These are phyloP conservation scores for Parasteatoda tepidariorum DNA, from an alignment of 1,140 invertebrate genomes.

Conservation along the genomic window DNA sequence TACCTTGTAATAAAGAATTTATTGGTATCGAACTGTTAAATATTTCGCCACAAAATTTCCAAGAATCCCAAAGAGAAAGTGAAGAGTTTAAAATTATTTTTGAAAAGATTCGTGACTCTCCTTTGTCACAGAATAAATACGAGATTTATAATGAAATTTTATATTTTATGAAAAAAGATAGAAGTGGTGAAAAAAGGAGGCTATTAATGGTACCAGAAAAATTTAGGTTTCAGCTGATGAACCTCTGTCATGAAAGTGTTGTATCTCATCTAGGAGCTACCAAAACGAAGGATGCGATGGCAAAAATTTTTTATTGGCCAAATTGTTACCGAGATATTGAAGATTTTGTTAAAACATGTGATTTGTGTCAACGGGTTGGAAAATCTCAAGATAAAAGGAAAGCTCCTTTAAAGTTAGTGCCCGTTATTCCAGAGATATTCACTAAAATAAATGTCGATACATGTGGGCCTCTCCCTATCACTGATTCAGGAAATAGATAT, in stretches of 20 bases:
- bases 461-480: constrained; percentile 2
- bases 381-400: background rate
- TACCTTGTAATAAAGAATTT: no score
- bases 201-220: constrained; percentile 9
- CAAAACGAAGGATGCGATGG: constrained; percentile 4
- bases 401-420: constrained; percentile 7
- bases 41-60: no score
- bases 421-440: constrained; percentile 14
- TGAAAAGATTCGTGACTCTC: no score
- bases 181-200: background rate
- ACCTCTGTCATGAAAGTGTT: background rate
- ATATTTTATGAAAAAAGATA: background rate
- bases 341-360: constrained; percentile 6
- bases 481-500: background rate
- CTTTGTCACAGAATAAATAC: no score
- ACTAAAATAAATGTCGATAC: constrained; percentile 28
- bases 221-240: background rate
- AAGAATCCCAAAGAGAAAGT: no score
- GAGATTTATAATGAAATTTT: no score
- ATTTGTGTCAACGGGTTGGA: constrained; percentile 2
- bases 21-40: no score
- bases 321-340: constrained; percentile 20
- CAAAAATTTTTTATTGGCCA: constrained; percentile 4
- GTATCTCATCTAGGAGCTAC: constrained; percentile 4
- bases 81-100: no score